A percentile compares a stretch with the other conserved stretches of the same genome.
These are phyloP conservation scores for Andrena bucephala DNA, from an alignment of 2,888 invertebrate genomes.

Conservation along the genomic window DNA sequence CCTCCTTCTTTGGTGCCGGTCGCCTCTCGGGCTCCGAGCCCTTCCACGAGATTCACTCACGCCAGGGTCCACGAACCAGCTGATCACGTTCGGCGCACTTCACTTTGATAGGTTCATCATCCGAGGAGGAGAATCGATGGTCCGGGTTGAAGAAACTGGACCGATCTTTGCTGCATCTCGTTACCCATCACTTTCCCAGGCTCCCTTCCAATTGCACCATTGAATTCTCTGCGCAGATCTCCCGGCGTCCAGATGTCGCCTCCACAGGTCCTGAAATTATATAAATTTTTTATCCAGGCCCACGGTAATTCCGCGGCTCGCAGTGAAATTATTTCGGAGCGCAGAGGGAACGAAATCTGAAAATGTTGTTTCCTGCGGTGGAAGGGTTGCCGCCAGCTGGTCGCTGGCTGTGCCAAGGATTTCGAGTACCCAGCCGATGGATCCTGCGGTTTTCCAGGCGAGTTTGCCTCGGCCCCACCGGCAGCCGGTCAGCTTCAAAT, in stretches of 20 bases:
- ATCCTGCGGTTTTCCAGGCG: conserved; percentile 68
- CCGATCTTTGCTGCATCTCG: no score
- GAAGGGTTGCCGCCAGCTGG: conserved; percentile 21
- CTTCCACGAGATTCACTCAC: not conserved
- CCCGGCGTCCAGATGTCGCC: not conserved
- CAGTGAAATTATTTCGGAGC: conserved; percentile 7
- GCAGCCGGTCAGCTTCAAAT: conserved; percentile 73
- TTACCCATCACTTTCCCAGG: no score
- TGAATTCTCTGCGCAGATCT: not conserved
- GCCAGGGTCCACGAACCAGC: not conserved
- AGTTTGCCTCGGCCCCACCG: conserved; percentile 55
- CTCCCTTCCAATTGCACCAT: no score
- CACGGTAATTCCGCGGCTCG: not conserved
- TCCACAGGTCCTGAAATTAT: not conserved
- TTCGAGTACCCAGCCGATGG: conserved; percentile 54
- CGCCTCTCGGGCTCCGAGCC: not conserved
- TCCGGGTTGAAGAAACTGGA: no score
- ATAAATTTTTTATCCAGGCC: not conserved
- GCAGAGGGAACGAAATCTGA: conserved; percentile 1
- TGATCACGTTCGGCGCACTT: not conserved
- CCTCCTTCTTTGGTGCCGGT: not conserved
- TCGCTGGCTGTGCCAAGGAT: conserved; percentile 37
- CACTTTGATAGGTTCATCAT: not conserved
- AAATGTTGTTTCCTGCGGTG: not conserved
- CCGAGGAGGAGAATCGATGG: not conserved